phyloP scores from a whole-genome alignment of 2,888 invertebrate species.

The Monopis laevigella region DNA sequence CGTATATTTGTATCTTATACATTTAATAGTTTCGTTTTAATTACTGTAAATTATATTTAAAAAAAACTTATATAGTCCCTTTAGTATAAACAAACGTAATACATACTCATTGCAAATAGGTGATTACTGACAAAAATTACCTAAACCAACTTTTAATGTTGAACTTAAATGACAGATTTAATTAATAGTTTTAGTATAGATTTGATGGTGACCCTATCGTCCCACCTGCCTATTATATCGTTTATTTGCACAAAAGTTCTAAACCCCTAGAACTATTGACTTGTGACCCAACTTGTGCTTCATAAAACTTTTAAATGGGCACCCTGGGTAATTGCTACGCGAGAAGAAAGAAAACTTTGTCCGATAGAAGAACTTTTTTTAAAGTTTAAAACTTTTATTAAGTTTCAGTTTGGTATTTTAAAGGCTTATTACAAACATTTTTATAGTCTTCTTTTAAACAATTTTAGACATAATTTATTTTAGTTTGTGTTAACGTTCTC shows the following conservation, averaged over 20 bases:
- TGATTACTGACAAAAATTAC: background rate
- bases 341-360: background rate
- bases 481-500: too few relatives aligned
- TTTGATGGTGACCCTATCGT: conserved; percentile 1
- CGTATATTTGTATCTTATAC: too few relatives aligned
- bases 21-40: too few relatives aligned
- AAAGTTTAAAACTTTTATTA: background rate
- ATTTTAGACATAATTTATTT: too few relatives aligned
- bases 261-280: conserved; percentile 9
- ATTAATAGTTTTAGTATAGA: background rate
- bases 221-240: conserved; percentile 2
- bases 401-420: too few relatives aligned
- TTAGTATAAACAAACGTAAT: too few relatives aligned
- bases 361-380: background rate
- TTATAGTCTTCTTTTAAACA: too few relatives aligned
- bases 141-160: background rate
- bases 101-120: too few relatives aligned
- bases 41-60: too few relatives aligned
- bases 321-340: background rate
- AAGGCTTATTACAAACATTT: too few relatives aligned
- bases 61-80: too few relatives aligned
- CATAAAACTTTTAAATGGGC: conserved; percentile 7
- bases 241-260: conserved; percentile 3
- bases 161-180: background rate
- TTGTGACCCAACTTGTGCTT: conserved; percentile 9